Evolutionary conservation across 2,888 invertebrate genomes (phyloP), one percentile per base, ranked within the genome.

Genomic region (Marronus borbonicus): DNA sequence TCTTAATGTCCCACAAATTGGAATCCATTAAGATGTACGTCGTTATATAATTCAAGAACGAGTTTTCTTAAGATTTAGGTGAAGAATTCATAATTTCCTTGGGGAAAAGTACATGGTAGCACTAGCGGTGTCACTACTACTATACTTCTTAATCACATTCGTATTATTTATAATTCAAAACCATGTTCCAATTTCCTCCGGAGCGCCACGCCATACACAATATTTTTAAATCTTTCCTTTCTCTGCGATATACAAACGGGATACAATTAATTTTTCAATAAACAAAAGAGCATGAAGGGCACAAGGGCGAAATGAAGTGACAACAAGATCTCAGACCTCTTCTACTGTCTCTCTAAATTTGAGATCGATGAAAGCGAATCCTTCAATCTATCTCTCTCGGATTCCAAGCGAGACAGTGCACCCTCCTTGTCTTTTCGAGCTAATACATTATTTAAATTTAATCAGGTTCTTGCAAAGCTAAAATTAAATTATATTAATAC

Each of bases 361-460:
- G 44, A 74, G 72, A 74, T 74, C 72, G 44, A 74, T 74, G 72
- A 58, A 36, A 31, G 72, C 60, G 72, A 44, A 60, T 74, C 44
- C 44, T 44, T 44, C 60, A 12, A 12, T 44, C n/a, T 55, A 10
- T 74, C 72, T 49, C 44, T 10, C 36, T 70, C 58, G n/a, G 17
- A 31, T 44, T 12, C 70, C 7, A 31, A 36, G n/a, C 10, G 31
- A 10, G 17, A 14, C 14, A 2, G 5, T 75, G 65, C 78, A 60
- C 76, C 70, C 68, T 69, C n/a, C 36, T 36, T 79, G 81, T 80
- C 80, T 81, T 81, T 82, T 83, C 79, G 77, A 80, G 81, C 83
- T 84, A 81, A 86, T 88, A 86, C 87, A 88, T 87, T 86, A 88
- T 88, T 88, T 87, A 88, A 88, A 88, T 88, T 88, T 88, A 88